These are phyloP conservation scores for Lindbergichthys nudifrons DNA, from an alignment of 2,797 vertebrate species.

Conservation along the genomic window DNA sequence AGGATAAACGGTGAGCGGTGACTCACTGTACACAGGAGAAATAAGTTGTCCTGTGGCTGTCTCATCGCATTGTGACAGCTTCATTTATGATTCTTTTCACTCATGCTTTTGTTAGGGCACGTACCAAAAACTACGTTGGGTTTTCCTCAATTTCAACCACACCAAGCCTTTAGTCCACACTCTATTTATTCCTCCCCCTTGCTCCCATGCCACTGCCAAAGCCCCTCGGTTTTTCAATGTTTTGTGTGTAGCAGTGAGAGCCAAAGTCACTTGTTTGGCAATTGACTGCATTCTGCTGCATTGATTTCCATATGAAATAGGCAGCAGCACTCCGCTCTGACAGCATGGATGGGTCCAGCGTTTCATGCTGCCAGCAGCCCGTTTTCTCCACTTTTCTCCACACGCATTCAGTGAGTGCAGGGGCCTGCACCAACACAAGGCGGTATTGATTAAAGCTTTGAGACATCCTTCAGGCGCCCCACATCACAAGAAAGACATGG, in stretches of 20 bases:
- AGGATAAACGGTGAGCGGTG: slow-evolving; percentile 43
- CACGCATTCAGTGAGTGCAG: slow-evolving; percentile 71
- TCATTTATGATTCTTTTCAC: slow-evolving; percentile 50
- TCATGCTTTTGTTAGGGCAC: slow-evolving; percentile 29
- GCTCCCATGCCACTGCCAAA: slow-evolving; percentile 56
- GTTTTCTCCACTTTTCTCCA: slow-evolving; percentile 63
- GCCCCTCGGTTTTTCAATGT: slow-evolving; percentile 66
- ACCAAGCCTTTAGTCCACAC: slow-evolving; percentile 65
- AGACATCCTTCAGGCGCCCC: slow-evolving; percentile 72
- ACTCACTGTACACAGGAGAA: slow-evolving; percentile 33
- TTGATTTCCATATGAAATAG: slow-evolving; percentile 90
- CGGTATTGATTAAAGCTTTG: slow-evolving; percentile 78
- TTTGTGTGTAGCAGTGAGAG: slow-evolving; percentile 79
- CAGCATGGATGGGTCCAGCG: slow-evolving; percentile 77
- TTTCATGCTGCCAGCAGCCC: slow-evolving; percentile 78
- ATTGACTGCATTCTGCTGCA: slow-evolving; percentile 87
- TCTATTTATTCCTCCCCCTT: slow-evolving; percentile 68
- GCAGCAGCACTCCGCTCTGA: slow-evolving; percentile 82
- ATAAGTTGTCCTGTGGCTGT: slow-evolving; percentile 38
- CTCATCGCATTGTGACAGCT: slow-evolving; percentile 48
- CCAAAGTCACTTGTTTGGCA: slow-evolving; percentile 90
- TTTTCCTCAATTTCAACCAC: slow-evolving; percentile 47
- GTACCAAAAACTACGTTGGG: slow-evolving; percentile 41
- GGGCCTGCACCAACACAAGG: slow-evolving; percentile 79
- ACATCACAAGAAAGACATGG: slow-evolving; percentile 72